Conservation (phyloP, 2,797 vertebrate genomes). For the Sebastes reedi region DNA sequence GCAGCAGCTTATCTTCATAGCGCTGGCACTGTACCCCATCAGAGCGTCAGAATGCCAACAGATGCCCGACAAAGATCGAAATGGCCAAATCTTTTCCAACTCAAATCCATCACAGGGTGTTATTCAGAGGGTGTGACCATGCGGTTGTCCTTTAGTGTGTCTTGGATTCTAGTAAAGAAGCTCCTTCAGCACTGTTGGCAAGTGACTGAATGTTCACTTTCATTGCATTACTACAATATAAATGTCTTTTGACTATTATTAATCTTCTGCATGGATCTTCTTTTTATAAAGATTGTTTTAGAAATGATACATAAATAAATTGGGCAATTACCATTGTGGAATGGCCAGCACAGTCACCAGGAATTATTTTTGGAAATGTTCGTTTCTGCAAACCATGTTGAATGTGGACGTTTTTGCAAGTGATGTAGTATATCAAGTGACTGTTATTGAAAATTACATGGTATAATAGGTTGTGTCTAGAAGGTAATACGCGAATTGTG, state of each 20-base stretch:
- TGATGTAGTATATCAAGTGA: background rate
- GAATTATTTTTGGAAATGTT: background rate
- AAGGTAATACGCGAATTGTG: too few relatives aligned
- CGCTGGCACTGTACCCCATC: conserved; percentile 30
- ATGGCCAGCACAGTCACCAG: background rate
- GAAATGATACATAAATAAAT: background rate
- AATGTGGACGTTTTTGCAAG: background rate
- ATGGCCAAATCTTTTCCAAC: background rate
- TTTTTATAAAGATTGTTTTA: background rate
- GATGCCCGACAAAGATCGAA: conserved; percentile 13
- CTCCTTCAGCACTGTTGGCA: background rate
- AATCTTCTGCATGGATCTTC: background rate
- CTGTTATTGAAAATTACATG: too few relatives aligned
- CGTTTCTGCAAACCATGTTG: too few relatives aligned
- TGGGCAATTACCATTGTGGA: background rate
- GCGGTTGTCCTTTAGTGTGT: background rate
- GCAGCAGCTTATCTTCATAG: conserved; percentile 45
- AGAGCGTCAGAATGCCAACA: conserved; percentile 9
- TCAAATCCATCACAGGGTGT: background rate
- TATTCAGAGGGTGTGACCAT: background rate
- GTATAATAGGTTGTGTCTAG: too few relatives aligned
- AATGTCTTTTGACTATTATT: background rate
- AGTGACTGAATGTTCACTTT: background rate
- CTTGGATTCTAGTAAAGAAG: background rate
- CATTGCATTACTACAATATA: too few relatives aligned